phyloP scores from a whole-genome alignment of 2,113 vertebrate species.

The Probosciger aterrimus region DNA sequence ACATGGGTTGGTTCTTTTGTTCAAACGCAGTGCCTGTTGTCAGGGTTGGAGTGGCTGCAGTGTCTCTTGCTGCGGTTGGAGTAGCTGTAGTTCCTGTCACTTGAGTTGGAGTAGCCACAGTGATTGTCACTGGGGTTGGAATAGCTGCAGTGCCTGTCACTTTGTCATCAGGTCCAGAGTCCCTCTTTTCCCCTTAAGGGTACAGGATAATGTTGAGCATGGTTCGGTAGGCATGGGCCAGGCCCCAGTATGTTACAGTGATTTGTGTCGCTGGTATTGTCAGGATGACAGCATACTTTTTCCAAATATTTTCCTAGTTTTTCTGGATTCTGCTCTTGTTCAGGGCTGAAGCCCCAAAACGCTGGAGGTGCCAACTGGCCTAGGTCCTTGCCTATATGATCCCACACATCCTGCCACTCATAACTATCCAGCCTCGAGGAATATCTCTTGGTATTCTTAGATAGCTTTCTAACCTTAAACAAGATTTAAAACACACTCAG shows the following conservation, averaged over 20 bases:
- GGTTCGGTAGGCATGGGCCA: not conserved
- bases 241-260: not conserved
- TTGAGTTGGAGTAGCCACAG: not conserved
- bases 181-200: not conserved
- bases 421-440: not conserved
- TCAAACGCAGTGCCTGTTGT: not conserved
- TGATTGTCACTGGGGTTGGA: not conserved
- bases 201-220: not conserved
- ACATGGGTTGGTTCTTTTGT: not conserved
- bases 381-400: not conserved
- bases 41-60: not conserved
- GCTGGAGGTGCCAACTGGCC: not conserved
- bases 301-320: not conserved
- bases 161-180: not conserved
- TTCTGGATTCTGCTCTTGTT: not conserved
- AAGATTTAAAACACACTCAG: not conserved
- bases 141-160: not conserved
- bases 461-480: not conserved
- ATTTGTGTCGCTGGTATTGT: not conserved
- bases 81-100: not conserved
- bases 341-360: not conserved
- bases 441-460: not conserved
- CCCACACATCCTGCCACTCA: not conserved
- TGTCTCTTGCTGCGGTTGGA: not conserved
- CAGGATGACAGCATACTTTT: not conserved